Conservation (phyloP, 2,888 invertebrate genomes). For the Cremastinae sp. region DNA sequence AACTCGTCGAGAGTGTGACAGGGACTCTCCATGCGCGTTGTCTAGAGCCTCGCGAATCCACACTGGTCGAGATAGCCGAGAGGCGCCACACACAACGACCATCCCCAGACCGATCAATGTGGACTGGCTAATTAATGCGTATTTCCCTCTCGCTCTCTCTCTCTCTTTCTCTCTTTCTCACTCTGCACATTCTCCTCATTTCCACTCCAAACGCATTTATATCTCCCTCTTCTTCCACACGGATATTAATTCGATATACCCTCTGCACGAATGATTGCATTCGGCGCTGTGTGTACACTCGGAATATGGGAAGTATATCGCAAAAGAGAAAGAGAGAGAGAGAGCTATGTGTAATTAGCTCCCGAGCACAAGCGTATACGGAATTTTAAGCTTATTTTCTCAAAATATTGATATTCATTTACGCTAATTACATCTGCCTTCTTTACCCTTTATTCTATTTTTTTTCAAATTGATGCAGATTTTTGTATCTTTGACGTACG, state of each 20-base stretch:
- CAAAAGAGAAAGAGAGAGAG: slow-evolving; percentile 11
- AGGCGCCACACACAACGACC: slow-evolving; percentile 51
- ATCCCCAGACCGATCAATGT: slow-evolving; percentile 57
- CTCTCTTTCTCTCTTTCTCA: slow-evolving; percentile 27
- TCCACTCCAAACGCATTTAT: background rate
- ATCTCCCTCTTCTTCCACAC: slow-evolving; percentile 9
- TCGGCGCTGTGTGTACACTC: background rate
- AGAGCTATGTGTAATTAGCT: slow-evolving; percentile 39
- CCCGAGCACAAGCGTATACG: slow-evolving; percentile 1
- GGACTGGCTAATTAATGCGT: slow-evolving; percentile 60
- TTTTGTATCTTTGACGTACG: no score
- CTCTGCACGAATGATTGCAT: slow-evolving; percentile 33
- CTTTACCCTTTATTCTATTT: no score
- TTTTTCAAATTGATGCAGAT: no score
- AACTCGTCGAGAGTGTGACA: slow-evolving; percentile 56
- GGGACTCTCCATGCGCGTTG: slow-evolving; percentile 48
- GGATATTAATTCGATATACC: slow-evolving; percentile 12
- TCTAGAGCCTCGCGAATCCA: slow-evolving; percentile 45
- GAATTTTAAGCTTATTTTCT: background rate
- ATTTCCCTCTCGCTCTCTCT: slow-evolving; percentile 42
- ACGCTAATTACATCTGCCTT: no score
- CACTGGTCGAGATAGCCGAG: slow-evolving; percentile 46
- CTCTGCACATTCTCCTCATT: slow-evolving; percentile 18
- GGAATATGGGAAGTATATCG: slow-evolving; percentile 7
- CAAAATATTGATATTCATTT: background rate